Evolutionary conservation across 37 sponge, comb jelly and placozoan species (phyloP), one percentile per base, ranked within the genome.

Genomic region (Crambe crambe): DNA sequence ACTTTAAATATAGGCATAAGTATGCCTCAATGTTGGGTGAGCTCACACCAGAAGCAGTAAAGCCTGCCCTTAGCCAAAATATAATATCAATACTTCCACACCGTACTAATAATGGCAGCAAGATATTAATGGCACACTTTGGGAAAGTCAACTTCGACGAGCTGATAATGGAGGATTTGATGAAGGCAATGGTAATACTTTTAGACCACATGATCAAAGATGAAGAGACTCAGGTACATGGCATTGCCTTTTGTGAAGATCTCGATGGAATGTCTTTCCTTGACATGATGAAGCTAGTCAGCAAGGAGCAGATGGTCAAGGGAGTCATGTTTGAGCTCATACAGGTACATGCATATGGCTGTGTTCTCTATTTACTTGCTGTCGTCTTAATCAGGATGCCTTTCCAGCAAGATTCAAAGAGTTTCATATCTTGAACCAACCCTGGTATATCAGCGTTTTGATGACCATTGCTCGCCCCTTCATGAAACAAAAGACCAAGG

Each of bases 191-290:
- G 21, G 15, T 86, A 10, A 39, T 91, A 12, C 9, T 91, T 0
- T 26, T 90, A 38, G 91, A 91, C 6, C 60, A 43, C 54, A 58
- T 91, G 69, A 47, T 91, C 17, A 87, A 86, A 40, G 87, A 91
- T 17, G 87, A 86, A 37, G 91, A 91, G 70, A 83, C 77, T 42
- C 91, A 91, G 65, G 91, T 91, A 41, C 78, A 91, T 68, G 91
- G 91, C 0, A 15, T 91, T 10, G n/a, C 27, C 2, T 1, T 78
- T 27, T 34, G 86, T 20, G 66, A 86, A 20, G 59, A 86, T 75
- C 56, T 82, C 29, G 35, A 67, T 12, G 91, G 69, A 15, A 31
- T 91, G 12, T 36, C 62, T 23, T 75, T 91, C 40, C 27, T 37
- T 0, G 31, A 73, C 29, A 20, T 83, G 59, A 38, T 81, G 42